Conservation (phyloP, 2,797 vertebrate genomes). For the Hydrophis major region DNA sequence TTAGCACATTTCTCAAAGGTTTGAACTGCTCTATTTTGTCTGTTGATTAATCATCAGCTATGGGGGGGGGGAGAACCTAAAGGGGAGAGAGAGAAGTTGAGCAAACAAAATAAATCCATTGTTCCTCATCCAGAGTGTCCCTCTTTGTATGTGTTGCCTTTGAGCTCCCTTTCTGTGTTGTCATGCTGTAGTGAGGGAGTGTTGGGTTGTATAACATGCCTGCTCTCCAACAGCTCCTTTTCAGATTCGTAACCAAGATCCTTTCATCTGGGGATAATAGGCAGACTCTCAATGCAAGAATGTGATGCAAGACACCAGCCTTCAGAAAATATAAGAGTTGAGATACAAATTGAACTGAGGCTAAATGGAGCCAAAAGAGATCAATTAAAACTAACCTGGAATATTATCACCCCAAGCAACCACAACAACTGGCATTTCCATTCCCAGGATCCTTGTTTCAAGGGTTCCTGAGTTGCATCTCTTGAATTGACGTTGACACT, state of each 20-base stretch:
- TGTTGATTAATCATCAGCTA: background rate
- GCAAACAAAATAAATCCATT: background rate
- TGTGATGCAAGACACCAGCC: background rate
- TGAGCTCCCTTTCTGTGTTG: background rate
- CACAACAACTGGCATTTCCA: background rate
- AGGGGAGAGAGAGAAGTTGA: background rate
- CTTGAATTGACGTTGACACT: background rate
- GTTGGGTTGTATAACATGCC: background rate
- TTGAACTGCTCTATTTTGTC: background rate
- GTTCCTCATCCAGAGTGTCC: background rate
- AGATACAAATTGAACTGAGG: background rate
- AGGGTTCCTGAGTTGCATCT: background rate
- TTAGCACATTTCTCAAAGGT: background rate
- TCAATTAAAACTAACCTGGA: background rate
- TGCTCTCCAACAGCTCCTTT: background rate
- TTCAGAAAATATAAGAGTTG: background rate
- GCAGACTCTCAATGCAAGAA: background rate
- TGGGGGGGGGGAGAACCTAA: background rate
- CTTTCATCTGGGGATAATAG: background rate
- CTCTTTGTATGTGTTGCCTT: background rate
- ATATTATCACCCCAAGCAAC: background rate
- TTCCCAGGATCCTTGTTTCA: background rate
- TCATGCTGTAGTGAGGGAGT: background rate
- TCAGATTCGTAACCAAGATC: background rate
- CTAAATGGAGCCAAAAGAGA: background rate